phyloP scores from a whole-genome alignment of 2,797 vertebrate genomes.

The Bradypodion pumilum region DNA sequence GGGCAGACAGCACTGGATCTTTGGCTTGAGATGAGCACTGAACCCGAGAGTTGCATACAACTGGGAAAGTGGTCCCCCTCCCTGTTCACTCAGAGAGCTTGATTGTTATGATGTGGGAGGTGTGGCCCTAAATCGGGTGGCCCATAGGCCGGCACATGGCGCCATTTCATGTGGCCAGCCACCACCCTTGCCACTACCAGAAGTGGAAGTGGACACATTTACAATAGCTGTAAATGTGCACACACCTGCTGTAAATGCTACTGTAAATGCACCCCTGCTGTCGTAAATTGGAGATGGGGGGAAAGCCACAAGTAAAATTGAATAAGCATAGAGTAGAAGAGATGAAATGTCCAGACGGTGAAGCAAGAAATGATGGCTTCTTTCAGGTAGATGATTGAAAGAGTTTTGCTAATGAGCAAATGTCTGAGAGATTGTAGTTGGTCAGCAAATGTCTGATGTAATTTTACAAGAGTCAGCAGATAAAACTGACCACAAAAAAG shows the following conservation, averaged over 20 bases:
- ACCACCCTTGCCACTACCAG: too few species aligned
- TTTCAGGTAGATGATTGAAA: constrained; percentile 3
- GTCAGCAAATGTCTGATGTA: constrained; percentile 17
- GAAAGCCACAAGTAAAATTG: background rate
- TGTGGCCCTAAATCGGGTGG: background rate
- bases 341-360: background rate
- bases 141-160: too few species aligned
- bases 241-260: too few species aligned
- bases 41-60: too few species aligned
- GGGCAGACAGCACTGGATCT: too few species aligned
- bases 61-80: too few species aligned
- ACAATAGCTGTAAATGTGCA: too few species aligned
- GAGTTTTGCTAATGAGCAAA: background rate
- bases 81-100: constrained; percentile 47
- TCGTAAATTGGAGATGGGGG: too few species aligned
- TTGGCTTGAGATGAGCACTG: too few species aligned
- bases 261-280: too few species aligned
- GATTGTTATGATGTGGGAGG: constrained; percentile 24
- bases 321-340: background rate
- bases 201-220: too few species aligned
- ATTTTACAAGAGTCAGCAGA: constrained; percentile 16
- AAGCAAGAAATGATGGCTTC: background rate
- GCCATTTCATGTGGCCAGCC: too few species aligned
- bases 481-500: constrained; percentile 18
- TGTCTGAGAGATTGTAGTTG: constrained; percentile 15